Conservation (phyloP, 2,888 invertebrate genomes). For the Drosophila bunnanda region DNA sequence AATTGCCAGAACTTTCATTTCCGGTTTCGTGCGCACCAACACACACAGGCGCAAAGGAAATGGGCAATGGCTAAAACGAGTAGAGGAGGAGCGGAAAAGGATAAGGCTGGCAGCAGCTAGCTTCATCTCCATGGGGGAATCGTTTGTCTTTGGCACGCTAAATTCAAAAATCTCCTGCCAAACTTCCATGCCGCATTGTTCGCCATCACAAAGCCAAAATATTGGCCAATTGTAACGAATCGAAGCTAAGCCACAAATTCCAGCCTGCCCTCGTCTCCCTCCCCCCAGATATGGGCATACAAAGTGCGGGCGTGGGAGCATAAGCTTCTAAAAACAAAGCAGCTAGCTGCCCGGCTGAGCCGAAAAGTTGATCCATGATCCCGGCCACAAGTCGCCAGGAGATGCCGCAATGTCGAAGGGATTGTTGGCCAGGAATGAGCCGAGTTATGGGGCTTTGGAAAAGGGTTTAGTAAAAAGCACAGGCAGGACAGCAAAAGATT, state of each 20-base stretch:
- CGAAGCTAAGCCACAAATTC: constrained; percentile 49
- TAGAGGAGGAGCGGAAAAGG: neutral
- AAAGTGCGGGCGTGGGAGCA: constrained; percentile 48
- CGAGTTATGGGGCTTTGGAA: neutral
- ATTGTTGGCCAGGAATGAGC: neutral
- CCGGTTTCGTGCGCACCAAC: constrained; percentile 44
- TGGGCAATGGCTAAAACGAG: neutral
- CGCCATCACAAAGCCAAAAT: constrained; percentile 44
- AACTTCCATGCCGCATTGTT: constrained; percentile 39
- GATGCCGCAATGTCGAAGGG: constrained; percentile 18
- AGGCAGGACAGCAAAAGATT: neutral
- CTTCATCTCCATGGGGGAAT: constrained; percentile 21
- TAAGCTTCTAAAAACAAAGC: constrained; percentile 60
- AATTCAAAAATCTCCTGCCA: constrained; percentile 42
- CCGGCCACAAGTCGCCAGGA: constrained; percentile 41
- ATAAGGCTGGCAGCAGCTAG: neutral
- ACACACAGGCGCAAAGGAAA: constrained; percentile 17
- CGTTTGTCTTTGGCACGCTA: constrained; percentile 41
- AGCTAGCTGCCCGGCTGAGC: constrained; percentile 25
- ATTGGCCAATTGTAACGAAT: constrained; percentile 48
- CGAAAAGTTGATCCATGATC: constrained; percentile 40
- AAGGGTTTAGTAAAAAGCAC: neutral
- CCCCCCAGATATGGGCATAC: constrained; percentile 5
- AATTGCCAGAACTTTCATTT: constrained; percentile 62
- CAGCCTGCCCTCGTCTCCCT: constrained; percentile 3